A percentile compares a stretch with the other conserved stretches of the same genome.
phyloP scores from a whole-genome alignment of 2,113 vertebrate genomes.

The Rhineura floridana region DNA sequence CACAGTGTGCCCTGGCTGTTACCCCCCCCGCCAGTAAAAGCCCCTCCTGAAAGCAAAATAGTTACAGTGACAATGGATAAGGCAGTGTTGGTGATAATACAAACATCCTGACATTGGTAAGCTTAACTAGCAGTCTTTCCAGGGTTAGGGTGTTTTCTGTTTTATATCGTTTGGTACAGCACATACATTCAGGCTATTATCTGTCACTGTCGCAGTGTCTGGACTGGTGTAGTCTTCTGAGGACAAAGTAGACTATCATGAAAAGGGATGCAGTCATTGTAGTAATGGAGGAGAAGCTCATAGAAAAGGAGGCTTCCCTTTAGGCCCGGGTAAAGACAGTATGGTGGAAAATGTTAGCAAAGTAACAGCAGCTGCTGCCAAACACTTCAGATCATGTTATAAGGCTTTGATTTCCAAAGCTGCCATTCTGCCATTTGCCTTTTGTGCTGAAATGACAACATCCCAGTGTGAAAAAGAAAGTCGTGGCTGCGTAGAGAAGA shows the following conservation, averaged over 20 bases:
- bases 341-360: not conserved
- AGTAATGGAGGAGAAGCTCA: not conserved
- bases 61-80: too few species aligned
- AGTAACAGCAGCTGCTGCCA: not conserved
- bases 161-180: not conserved
- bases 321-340: not conserved
- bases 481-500: constrained; percentile 10
- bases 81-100: too few species aligned
- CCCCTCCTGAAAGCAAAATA: too few species aligned
- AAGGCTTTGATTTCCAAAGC: constrained; percentile 29
- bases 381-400: not conserved
- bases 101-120: too few species aligned
- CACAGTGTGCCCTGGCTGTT: too few species aligned
- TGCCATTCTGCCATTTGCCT: constrained; percentile 36
- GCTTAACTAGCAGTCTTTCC: too few species aligned
- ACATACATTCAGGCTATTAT: not conserved
- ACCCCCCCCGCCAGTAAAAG: too few species aligned
- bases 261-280: not conserved
- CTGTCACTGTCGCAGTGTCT: too few species aligned
- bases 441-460: constrained; percentile 41
- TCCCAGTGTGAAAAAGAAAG: not conserved
- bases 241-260: too few species aligned
- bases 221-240: not conserved
- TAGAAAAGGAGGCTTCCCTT: not conserved
- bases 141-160: too few species aligned